Percentiles rank a stretch among this genome's conserved stretches.
phyloP scores from a whole-genome alignment of 2,797 vertebrate species.

The Podarcis siculus region DNA sequence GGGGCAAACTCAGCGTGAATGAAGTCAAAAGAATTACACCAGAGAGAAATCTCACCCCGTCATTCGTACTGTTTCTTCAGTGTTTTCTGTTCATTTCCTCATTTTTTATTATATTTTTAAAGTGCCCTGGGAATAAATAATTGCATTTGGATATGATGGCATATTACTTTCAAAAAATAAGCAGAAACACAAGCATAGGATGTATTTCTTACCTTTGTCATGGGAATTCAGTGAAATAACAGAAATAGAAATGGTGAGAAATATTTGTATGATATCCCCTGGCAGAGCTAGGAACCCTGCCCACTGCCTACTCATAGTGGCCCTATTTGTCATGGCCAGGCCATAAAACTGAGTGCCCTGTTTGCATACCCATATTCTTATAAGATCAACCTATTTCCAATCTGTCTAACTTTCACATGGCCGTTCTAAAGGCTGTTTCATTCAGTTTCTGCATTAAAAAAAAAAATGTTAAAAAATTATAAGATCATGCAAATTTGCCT shows the following conservation, averaged over 20 bases:
- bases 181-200: neutral
- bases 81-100: no score
- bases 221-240: neutral
- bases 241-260: neutral
- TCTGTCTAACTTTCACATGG: neutral
- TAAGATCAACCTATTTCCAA: neutral
- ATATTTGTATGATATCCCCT: neutral
- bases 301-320: neutral
- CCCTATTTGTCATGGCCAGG: neutral
- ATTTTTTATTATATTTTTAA: no score
- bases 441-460: neutral
- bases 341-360: neutral
- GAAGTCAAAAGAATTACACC: neutral
- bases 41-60: neutral
- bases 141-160: neutral
- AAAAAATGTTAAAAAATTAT: no score
- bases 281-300: neutral
- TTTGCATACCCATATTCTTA: neutral
- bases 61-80: neutral
- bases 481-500: no score
- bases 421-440: neutral
- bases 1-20: neutral
- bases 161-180: neutral
- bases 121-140: constrained; percentile 12
- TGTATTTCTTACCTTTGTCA: neutral